These are phyloP conservation scores for Tenrec ecaudatus DNA, from an alignment of 2,113 vertebrate species.

Conservation along the genomic window DNA sequence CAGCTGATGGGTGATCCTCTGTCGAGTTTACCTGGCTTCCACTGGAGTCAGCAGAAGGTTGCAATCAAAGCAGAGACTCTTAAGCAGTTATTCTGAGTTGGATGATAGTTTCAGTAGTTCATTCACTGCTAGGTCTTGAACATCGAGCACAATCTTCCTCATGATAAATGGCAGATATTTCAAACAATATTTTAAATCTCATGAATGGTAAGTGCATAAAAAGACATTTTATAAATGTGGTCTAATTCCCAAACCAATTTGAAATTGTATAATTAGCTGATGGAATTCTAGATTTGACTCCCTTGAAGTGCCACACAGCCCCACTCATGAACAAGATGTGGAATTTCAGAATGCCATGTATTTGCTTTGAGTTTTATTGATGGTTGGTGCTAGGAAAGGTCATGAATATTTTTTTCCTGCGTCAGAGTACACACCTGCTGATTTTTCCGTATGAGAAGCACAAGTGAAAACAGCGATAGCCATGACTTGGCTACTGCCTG, in stretches of 20 bases:
- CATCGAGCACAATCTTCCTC: background rate
- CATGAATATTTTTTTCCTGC: background rate
- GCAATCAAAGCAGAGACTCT: background rate
- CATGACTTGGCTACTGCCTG: accelerated
- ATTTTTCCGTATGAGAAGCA: background rate
- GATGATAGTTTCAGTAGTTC: background rate
- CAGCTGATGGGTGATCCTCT: background rate
- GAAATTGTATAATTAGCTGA: background rate
- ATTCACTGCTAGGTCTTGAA: background rate
- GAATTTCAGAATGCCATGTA: background rate
- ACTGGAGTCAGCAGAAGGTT: background rate
- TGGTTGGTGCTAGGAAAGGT: background rate
- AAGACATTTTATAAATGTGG: background rate
- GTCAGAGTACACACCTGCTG: background rate
- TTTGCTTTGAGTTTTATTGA: background rate
- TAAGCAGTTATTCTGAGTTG: background rate
- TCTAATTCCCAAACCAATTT: background rate
- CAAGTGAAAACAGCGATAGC: background rate
- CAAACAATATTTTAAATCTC: background rate
- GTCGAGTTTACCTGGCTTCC: background rate
- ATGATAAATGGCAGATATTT: background rate
- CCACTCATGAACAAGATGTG: background rate
- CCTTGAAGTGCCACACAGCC: background rate
- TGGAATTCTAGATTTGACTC: background rate
- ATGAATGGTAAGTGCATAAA: background rate